Percentiles rank a stretch among this genome's conserved stretches.
phyloP scores from a whole-genome alignment of 1,140 invertebrate species.

The Zaprionus vittiger region DNA sequence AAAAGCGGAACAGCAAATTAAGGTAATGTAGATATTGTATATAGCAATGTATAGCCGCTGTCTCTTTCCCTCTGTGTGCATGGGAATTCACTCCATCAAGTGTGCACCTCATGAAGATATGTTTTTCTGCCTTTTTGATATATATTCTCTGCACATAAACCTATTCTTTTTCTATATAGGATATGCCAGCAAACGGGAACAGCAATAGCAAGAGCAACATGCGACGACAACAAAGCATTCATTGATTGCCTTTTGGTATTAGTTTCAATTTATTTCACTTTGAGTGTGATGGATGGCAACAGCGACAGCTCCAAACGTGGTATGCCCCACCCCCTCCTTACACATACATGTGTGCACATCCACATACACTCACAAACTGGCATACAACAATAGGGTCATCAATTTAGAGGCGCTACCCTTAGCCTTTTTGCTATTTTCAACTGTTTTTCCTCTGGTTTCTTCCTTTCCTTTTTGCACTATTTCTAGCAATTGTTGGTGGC shows the following conservation, averaged over 20 bases:
- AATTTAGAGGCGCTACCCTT: slow-evolving; percentile 36
- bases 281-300: slow-evolving; percentile 73
- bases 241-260: slow-evolving; percentile 76
- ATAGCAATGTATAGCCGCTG: no score
- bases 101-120: slow-evolving; percentile 1
- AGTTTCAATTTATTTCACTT: slow-evolving; percentile 78
- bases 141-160: neutral
- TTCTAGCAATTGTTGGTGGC: slow-evolving; percentile 9
- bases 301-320: slow-evolving; percentile 61
- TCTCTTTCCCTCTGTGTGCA: no score
- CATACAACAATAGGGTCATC: slow-evolving; percentile 41
- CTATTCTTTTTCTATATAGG: neutral
- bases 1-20: no score
- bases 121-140: neutral
- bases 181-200: slow-evolving; percentile 11
- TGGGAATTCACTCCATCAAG: neutral
- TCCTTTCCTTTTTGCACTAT: neutral
- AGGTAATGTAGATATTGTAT: no score
- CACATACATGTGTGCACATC: neutral
- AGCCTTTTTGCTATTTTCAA: neutral
- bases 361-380: neutral
- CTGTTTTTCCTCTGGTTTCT: neutral
- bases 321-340: slow-evolving; percentile 10
- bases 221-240: slow-evolving; percentile 49
- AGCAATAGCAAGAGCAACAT: slow-evolving; percentile 13